Base-by-base conservation (phyloP, 1,140 invertebrate genomes). In the Drosophila aff. region DNA sequence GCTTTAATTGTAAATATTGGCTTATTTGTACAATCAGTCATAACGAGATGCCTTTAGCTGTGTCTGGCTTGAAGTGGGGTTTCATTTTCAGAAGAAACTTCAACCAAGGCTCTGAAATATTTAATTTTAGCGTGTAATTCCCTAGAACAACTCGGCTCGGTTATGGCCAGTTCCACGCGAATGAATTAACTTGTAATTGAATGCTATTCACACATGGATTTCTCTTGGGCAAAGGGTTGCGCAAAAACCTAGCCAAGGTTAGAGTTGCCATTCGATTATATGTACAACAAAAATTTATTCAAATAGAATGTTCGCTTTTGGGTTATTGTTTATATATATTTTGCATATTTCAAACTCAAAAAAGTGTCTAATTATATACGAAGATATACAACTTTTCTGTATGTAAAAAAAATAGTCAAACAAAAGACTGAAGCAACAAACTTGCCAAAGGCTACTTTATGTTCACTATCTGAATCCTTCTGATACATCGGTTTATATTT, bases 1-100 rank as follows among this genome's bases (percentile, higher is more conserved):
- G 55, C 65, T 67, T 67, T 64, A 58, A 81, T 74, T 74, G 57
- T 63, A 73, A 66, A 74, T 80, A 58, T 76, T 57, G 61, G 52
- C 23, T 79, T 65, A 16, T 49, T 53, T 66, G 44, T 36, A 66
- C 57, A 73, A 73, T 73, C 69, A 61, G 67, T 74, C 68, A 74
- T 74, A 43, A 44, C 21, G 53, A 73, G 69, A 40, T 44, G 28
- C 28, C 28, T 28, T 28, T 28, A 28, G 28, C 28, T 7, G 40
- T 33, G 43, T 55, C 43, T 36, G 33, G 21, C 11, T 66, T 6
- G 6, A 21, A 4, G 18, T 50, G 71, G 53, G 71, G 43, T 74
- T 74, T 73, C 68, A 73, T 73, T 73, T 61, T 21, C 16, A 6
- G 36, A 55, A 46, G 71, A 62, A 73, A 61, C 28, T 52, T 38